These are phyloP conservation scores for Notothenia rossii DNA, from an alignment of 2,113 vertebrate genomes.

Conservation along the genomic window DNA sequence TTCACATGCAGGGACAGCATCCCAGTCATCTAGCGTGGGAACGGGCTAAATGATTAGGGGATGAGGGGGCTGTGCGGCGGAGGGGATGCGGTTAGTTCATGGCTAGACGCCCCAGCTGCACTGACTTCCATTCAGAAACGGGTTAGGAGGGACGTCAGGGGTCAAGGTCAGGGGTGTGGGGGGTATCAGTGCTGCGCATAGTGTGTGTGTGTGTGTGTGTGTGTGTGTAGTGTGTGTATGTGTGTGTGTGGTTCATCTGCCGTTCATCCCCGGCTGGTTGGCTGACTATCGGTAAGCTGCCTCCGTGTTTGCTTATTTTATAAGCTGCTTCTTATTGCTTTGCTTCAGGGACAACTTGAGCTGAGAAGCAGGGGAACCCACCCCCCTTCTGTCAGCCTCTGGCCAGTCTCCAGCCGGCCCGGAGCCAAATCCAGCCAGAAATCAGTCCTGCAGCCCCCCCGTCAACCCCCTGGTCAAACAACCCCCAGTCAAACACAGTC, in stretches of 20 bases:
- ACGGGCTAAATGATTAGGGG: constrained; percentile 68
- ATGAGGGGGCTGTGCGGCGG: constrained; percentile 44
- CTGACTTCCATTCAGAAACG: constrained; percentile 81
- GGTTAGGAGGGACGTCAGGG: constrained; percentile 81
- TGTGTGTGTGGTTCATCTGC: constrained; percentile 52
- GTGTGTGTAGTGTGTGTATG: constrained; percentile 29
- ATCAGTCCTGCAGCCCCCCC: constrained; percentile 68
- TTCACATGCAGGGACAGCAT: constrained; percentile 63
- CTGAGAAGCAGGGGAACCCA: constrained; percentile 50
- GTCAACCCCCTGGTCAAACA: constrained; percentile 71
- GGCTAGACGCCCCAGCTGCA: constrained; percentile 88
- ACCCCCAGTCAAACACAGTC: constrained; percentile 65
- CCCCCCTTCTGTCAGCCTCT: constrained; percentile 60
- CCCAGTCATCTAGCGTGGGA: constrained; percentile 74
- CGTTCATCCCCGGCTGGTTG: constrained; percentile 62
- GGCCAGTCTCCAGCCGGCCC: constrained; percentile 64
- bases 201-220: constrained; percentile 31
- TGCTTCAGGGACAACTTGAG: constrained; percentile 67
- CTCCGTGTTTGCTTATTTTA: constrained; percentile 79
- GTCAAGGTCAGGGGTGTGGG: constrained; percentile 87
- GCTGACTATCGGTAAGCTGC: constrained; percentile 65
- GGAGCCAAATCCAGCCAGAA: constrained; percentile 68
- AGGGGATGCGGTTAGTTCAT: constrained; percentile 76
- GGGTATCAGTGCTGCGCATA: constrained; percentile 13
- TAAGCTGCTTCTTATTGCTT: constrained; percentile 80